Conservation (phyloP, 2,888 invertebrate genomes). For the Ellobium chinense region DNA sequence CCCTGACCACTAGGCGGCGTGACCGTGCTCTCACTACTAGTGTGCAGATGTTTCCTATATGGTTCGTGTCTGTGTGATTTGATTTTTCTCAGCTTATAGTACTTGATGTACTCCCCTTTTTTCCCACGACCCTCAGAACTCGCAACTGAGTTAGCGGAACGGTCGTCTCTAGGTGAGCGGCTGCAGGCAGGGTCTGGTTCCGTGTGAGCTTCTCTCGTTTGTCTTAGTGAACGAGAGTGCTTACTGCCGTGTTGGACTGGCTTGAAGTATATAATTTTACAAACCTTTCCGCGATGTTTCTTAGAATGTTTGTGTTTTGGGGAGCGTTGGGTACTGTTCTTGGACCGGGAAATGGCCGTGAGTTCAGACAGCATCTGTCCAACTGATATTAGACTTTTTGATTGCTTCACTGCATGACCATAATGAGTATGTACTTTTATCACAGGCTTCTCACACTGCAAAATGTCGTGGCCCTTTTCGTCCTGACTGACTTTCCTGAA, state of each 20-base stretch:
- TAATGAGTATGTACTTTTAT: neutral
- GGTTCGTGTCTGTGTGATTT: constrained; percentile 29
- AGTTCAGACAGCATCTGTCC: constrained; percentile 23
- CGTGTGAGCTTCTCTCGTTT: neutral
- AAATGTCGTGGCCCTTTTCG: neutral
- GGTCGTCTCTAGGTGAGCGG: too few relatives aligned
- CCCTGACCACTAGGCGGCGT: neutral
- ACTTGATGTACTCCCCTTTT: constrained; percentile 17
- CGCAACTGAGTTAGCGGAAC: neutral
- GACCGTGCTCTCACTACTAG: neutral
- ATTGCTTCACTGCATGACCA: constrained; percentile 6
- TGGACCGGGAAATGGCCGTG: neutral
- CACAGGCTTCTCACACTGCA: neutral
- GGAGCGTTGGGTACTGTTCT: neutral
- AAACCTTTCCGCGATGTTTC: neutral
- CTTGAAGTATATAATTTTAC: neutral
- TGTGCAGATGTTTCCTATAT: neutral
- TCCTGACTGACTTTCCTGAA: neutral
- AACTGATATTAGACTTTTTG: constrained; percentile 26
- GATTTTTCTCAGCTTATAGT: neutral
- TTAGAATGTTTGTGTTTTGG: neutral
- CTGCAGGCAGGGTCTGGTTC: neutral
- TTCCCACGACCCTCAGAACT: neutral
- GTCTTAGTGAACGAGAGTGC: too few relatives aligned
- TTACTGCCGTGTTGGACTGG: neutral